Evolutionary conservation across 2,113 vertebrate species (phyloP), one percentile per base, ranked within the genome.

Genomic region (Lasiurus cinereus): DNA sequence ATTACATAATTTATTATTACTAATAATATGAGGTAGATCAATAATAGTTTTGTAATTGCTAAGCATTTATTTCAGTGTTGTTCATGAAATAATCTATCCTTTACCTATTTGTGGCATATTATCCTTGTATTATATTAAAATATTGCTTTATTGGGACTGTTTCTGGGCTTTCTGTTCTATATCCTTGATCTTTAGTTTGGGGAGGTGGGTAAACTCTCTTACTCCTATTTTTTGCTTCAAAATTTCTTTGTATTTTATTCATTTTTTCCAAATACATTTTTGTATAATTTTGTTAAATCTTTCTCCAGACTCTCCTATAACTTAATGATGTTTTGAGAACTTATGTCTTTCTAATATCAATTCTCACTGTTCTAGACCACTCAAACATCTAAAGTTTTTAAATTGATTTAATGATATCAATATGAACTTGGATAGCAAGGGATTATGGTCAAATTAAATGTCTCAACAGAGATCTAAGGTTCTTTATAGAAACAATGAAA

Each of bases 321-420:
- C 33, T 80, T 59, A 79, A 16, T 15, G 29, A 22, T 18, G 70
- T 93, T 92, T 80, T 66, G 33, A 78, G 54, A 86, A 50, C 10
- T 94, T 86, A 43, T 22, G 5, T 48, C 67, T 31, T 73, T 76
- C 6, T 85, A 88, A 72, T 78, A 92, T 79, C 62, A 24, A 89
- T 89, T 8, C 8, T 83, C 36, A 77, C 2, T 70, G 4, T 90
- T 86, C 19, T 54, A 69, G 12, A 87, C 73, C 29, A 73, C 54
- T 86, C 67, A 73, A 91, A 70, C 77, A n/a, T 36, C 1, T n/a
- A 46, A 86, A 69, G 24, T 21, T 59, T 94, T 96, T 36, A 86
- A 78, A 77, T 77, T 86, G 54, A 82, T 83, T 90, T 93, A 50
- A 90, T 91, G 43, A 72, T 62, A 52, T 83, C 67, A 78, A 67